Base-by-base conservation (phyloP, 2,113 vertebrate genomes). In the Murina feae region DNA sequence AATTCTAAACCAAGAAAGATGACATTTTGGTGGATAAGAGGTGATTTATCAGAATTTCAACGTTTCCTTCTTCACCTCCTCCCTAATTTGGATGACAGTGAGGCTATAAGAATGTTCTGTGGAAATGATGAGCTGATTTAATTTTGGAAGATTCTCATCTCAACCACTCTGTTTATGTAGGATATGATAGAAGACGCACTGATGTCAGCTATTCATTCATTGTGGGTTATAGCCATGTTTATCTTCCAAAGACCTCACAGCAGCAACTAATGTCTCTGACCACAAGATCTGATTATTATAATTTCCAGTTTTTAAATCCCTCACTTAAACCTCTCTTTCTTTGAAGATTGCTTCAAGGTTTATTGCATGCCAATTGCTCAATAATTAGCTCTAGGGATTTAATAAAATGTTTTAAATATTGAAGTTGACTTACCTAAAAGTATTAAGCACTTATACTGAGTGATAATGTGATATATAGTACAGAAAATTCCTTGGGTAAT, bases 191-290 rank as follows among this genome's bases (percentile, higher is more conserved):
- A 93, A 88, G 95, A 95, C 39, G 81, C 94, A 84, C 93, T 91
- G 93, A 95, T 94, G 87, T 96, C 85, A 97, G 95, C 94, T 93
- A 86, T 89, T 82, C 78, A 92, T 83, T 91, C 75, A 14, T 1
- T 93, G 87, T 97, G 95, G 95, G 81, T 96, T 96, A 90, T 39
- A 90, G 32, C 55, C 91, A 72, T 94, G 78, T 97, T 96, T 97
- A 96, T 97, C 60, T 95, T 97, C 74, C 63, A 80, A 49, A 84
- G 95, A 96, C 95, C 96, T 97, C 96, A 97, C 96, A 97, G 97
- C 49, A 95, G 92, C 89, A 96, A 82, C 74, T 89, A 92, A 96
- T 90, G 47, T 93, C 89, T 94, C 85, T 93, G 86, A 92, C 95
- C 97, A 95, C 95, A 95, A 82, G 55, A 96, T 94, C 71, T 96